These are phyloP conservation scores for Stegodyphus dumicola DNA, from an alignment of 1,140 invertebrate species.

Conservation along the genomic window DNA sequence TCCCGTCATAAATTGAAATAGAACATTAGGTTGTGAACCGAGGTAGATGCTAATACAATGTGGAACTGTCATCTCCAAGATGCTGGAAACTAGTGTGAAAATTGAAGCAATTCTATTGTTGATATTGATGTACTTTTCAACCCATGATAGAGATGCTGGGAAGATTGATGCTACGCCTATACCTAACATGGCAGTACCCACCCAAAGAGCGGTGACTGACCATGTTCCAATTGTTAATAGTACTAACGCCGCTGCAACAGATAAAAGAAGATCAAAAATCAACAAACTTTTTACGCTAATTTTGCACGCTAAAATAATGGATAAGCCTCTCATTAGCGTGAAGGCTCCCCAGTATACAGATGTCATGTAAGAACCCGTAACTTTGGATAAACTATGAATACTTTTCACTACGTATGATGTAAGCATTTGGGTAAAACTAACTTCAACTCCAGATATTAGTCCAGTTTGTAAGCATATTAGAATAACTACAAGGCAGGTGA, in stretches of 20 bases:
- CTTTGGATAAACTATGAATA: constrained; percentile 66
- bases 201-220: constrained; percentile 67
- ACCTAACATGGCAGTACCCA: constrained; percentile 69
- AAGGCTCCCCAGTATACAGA: constrained; percentile 72
- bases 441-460: constrained; percentile 69
- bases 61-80: constrained; percentile 71
- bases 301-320: constrained; percentile 69
- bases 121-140: constrained; percentile 70
- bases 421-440: constrained; percentile 70
- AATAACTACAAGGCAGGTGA: constrained; percentile 23
- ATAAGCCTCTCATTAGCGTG: constrained; percentile 69
- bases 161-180: constrained; percentile 71
- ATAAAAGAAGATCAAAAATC: constrained; percentile 66
- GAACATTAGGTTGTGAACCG: constrained; percentile 63
- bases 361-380: constrained; percentile 68
- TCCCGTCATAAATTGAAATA: constrained; percentile 66
- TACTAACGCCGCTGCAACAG: constrained; percentile 63
- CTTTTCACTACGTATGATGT: constrained; percentile 68
- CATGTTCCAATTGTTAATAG: constrained; percentile 55
- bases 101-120: constrained; percentile 70
- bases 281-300: constrained; percentile 68
- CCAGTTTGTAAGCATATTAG: constrained; percentile 67
- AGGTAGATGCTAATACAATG: constrained; percentile 67
- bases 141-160: constrained; percentile 70
- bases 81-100: constrained; percentile 69